Evolutionary conservation across 2,113 vertebrate species (phyloP), one percentile per base, ranked within the genome.

Genomic region (Lontra canadensis): DNA sequence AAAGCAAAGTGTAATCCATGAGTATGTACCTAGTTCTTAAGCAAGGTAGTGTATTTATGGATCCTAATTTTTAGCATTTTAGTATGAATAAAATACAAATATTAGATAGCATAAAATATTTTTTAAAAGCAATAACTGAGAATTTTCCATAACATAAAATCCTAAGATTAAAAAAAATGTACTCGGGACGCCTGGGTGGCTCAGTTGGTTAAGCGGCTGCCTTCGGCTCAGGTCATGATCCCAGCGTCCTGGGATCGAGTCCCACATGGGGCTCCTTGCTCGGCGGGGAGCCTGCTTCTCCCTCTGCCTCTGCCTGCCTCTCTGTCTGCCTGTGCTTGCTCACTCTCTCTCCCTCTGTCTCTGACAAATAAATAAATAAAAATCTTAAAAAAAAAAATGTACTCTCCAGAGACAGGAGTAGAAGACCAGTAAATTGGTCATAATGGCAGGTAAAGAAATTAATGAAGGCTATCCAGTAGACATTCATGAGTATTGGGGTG

Each of bases 391-490:
- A 52, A 73, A 87, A 87, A 59, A 71, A 71, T 71, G 23, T 42
- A 74, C 23, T 74, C 39, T 44, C 73, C 39, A 44, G 39, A 74
- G 71, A 74, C 25, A 76, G 25, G 25, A 76, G 14, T 17, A 74
- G 25, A 47, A 76, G 73, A 17, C 73, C 39, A 44, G 42, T 8
- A 26, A 97, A 34, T 96, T 98, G 98, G 81, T 95, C 90, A 93
- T 97, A 94, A 99, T 99, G 98, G 98, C 99, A 47, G 98, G 98
- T 63, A 98, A 98, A 84, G 98, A 98, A 84, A 95, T 29, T 34
- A 96, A 49, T 0, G 99, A 99, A 88, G 99, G 99, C 44, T 99
- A 99, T 67, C 99, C 99, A 6, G 97, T 99, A 36, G 99, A 99
- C 98, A 99, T 99, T 69, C 99, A 99, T 14, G 73, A 76, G 14